phyloP scores from a whole-genome alignment of 2,888 invertebrate species.

The Eupithecia subumbrata region DNA sequence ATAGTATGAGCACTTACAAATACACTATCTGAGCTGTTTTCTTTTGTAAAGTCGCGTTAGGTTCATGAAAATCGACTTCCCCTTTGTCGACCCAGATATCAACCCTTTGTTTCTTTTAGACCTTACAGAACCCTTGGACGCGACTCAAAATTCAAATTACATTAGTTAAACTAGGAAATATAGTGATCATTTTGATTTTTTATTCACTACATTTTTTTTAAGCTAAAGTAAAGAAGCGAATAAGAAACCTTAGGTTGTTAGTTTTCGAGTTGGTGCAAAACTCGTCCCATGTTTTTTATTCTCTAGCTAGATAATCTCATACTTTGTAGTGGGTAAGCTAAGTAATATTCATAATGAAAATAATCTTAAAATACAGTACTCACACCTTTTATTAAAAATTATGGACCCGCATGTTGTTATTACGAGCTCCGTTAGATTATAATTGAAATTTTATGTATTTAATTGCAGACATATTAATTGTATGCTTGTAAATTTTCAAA shows the following conservation, averaged over 20 bases:
- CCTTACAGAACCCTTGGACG: no score
- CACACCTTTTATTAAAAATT: not conserved
- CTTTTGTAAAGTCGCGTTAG: not conserved
- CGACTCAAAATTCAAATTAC: no score
- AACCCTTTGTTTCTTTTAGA: not conserved
- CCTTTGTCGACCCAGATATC: not conserved
- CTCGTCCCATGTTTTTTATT: no score
- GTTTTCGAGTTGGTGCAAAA: no score
- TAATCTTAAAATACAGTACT: not conserved
- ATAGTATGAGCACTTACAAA: no score
- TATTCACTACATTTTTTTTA: no score
- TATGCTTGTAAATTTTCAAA: constrained; percentile 38
- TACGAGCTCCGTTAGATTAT: constrained; percentile 27
- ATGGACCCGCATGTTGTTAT: constrained; percentile 23
- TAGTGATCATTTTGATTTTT: no score
- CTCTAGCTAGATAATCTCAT: no score
- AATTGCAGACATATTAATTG: constrained; percentile 38
- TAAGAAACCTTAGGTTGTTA: no score
- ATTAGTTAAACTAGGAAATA: no score
- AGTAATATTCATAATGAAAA: not conserved
- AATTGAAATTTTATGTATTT: constrained; percentile 42
- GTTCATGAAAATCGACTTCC: not conserved
- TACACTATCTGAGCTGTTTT: not conserved
- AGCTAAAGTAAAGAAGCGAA: no score
- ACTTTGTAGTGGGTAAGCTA: no score